Evolutionary conservation across 2,888 invertebrate genomes (phyloP).

Genomic region (Abscondita cerata): DNA sequence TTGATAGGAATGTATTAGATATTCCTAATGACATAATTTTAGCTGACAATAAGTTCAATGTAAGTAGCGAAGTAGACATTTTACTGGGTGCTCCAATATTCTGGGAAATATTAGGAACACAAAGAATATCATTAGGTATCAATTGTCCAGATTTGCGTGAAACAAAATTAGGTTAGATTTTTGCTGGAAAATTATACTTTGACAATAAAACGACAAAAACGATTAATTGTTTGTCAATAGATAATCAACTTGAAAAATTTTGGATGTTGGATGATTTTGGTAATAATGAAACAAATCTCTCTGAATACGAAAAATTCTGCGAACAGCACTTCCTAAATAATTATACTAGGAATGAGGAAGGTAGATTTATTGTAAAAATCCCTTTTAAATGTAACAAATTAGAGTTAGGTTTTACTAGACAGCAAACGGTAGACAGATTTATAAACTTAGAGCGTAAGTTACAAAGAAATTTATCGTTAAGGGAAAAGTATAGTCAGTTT

Average conservation of each 20-base stretch:
- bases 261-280: conserved; percentile 25
- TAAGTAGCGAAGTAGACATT: background rate
- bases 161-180: conserved; percentile 36
- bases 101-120: conserved; percentile 16
- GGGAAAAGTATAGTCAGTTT: conserved; percentile 23
- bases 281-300: conserved; percentile 6
- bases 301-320: conserved; percentile 34
- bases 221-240: background rate
- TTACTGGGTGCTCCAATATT: conserved; percentile 15
- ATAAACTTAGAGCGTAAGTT: conserved; percentile 28
- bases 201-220: background rate
- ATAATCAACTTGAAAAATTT: conserved; percentile 35
- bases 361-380: conserved; percentile 32
- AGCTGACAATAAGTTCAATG: background rate
- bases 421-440: conserved; percentile 25
- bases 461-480: conserved; percentile 12
- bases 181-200: conserved; percentile 21
- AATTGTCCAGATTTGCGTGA: conserved; percentile 26
- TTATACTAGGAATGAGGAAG: conserved; percentile 19
- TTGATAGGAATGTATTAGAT: background rate
- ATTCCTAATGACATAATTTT: conserved; percentile 2
- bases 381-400: conserved; percentile 22
- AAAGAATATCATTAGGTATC: conserved; percentile 12
- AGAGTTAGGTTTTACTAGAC: conserved; percentile 24
- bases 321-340: conserved; percentile 34